These are phyloP conservation scores for Venusia cambrica DNA, from an alignment of 2,888 invertebrate species.

Conservation along the genomic window DNA sequence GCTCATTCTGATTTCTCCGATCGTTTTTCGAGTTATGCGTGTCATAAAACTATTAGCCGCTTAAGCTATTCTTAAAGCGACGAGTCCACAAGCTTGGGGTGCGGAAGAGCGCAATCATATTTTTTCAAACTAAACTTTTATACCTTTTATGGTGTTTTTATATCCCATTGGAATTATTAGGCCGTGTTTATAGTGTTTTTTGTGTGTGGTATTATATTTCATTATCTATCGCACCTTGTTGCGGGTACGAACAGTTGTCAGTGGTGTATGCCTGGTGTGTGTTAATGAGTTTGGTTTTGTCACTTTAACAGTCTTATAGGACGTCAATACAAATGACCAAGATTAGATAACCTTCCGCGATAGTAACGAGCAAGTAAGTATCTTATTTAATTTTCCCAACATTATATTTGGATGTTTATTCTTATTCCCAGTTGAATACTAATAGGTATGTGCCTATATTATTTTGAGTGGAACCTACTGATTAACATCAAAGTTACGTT, in stretches of 20 bases:
- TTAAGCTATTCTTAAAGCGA: constrained; percentile 75
- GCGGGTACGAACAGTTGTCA: constrained; percentile 23
- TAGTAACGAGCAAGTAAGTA: too few species aligned
- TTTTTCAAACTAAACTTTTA: constrained; percentile 54
- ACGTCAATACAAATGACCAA: too few species aligned
- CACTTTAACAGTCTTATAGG: constrained; percentile 13
- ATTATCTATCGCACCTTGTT: constrained; percentile 75
- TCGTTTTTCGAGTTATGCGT: constrained; percentile 68
- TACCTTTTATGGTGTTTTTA: constrained; percentile 61
- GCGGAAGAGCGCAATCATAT: constrained; percentile 62
- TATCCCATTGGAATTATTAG: constrained; percentile 70
- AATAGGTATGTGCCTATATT: too few species aligned
- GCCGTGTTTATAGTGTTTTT: constrained; percentile 53
- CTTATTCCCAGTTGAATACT: too few species aligned
- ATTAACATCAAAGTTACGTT: too few species aligned
- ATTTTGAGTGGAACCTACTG: too few species aligned
- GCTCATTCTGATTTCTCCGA: constrained; percentile 35
- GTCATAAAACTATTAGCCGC: constrained; percentile 80
- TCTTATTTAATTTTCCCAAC: too few species aligned
- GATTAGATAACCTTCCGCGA: too few species aligned
- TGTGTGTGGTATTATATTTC: constrained; percentile 63
- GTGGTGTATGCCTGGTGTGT: constrained; percentile 16
- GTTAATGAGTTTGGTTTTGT: constrained; percentile 19
- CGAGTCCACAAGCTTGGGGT: constrained; percentile 52
- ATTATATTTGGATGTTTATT: too few species aligned